Evolutionary conservation across 1,140 invertebrate species (phyloP), one percentile per base, ranked within the genome.

Genomic region (Linepithema humile): DNA sequence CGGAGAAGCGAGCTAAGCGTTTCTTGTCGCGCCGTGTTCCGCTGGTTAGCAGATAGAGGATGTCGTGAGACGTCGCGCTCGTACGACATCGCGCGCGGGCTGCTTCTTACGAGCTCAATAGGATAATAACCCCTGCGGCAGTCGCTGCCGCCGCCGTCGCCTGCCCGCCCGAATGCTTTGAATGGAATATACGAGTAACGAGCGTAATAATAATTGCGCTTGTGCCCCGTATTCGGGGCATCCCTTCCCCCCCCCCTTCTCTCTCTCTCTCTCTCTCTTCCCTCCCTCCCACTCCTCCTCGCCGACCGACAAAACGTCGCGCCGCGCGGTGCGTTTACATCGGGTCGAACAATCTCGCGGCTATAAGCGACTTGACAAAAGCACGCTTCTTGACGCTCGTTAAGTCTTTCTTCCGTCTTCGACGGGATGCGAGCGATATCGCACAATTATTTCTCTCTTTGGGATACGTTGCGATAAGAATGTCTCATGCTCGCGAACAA

Each of bases 21-120:
- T 78, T 78, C 86, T 88, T 88, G 86, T 85, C 72, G 65, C 77
- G 65, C 23, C 70, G 12, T 64, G 78, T 82, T 82, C 70, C 69
- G 70, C 67, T 45, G 67, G 48, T 60, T 59, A 53, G 57, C 53
- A 70, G 69, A 77, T 69, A 50, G 80, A 89, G 88, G 89, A 91
- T 86, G 90, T 91, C 89, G 89, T 89, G 89, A 86, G 85, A 90
- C 65, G 85, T 89, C 62, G 85, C 60, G 85, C 72, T 91, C 87
- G 87, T 90, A 90, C 88, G 88, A 92, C 89, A 88, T 84, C 85
- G 83, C 82, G 67, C 77, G 87, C 60, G 88, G 78, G 84, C 77
- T 73, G 85, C 86, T 89, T 92, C 91, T 92, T 92, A 93, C 86
- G 87, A 92, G 92, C 91, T 94, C 89, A 94, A 93, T 93, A 92